Evolutionary conservation across 2,113 vertebrate species (phyloP), one percentile per base, ranked within the genome.

Genomic region (Sardina pilchardus): DNA sequence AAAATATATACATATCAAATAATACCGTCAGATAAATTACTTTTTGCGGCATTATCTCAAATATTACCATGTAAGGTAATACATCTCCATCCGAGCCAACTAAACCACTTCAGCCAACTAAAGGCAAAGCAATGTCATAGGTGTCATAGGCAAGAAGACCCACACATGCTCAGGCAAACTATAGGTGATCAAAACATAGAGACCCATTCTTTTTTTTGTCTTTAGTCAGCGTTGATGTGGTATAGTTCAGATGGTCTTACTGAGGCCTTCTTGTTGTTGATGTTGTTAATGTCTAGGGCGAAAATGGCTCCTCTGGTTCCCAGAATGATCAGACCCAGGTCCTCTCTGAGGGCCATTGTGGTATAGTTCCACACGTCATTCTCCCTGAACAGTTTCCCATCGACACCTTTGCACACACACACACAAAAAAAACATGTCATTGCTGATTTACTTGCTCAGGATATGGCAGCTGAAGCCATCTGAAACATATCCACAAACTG

Each of bases 221-320:
- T 42, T 42, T 42, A 42, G 2, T 42, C 39, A 42, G 39, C 4
- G 39, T 42, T 42, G 39, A 47, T 12, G 53, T 5, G 2, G 50
- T 53, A 17, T 19, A 59, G 53, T 59, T 24, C 80, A 0, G 0
- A 44, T 19, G 26, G 78, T 88, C 93, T 95, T 91, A 95, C 95
- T 39, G 90, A 93, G 81, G 92, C 88, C 80, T 82, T 86, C 91
- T 93, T 95, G 85, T 90, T 87, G 85, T 92, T 92, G 90, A 97
- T 91, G 86, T 95, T 44, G 2, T 86, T 90, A 81, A 96, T 91
- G 89, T 96, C 93, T 56, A 96, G 92, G 14, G 93, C 95, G 44
- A 95, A 96, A 56, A 96, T 85, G 45, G 91, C 90, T 82, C 95
- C 93, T 86, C 94, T 91, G 88, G 95, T 95, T 43, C 96, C 95